Evolutionary conservation across 2,113 vertebrate genomes (phyloP).

Genomic region (Brienomyrus longianalis): DNA sequence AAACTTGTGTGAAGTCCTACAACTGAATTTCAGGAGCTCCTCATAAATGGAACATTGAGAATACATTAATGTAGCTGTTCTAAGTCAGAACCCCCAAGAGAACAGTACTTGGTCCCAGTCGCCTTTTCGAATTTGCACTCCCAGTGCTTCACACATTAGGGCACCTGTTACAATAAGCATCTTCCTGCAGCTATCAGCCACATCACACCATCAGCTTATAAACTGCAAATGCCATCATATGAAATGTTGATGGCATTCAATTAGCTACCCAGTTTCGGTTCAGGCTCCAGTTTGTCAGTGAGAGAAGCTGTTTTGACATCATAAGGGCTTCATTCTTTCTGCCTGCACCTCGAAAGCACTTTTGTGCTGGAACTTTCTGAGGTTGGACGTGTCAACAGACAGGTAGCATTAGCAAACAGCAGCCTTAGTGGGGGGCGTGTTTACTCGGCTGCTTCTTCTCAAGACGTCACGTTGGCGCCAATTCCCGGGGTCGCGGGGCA

Average conservation of each 20-base stretch:
- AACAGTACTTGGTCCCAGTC: slow-evolving; percentile 12
- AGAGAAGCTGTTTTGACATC: neutral
- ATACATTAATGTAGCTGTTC: slow-evolving; percentile 34
- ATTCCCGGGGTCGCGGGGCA: slow-evolving; percentile 10
- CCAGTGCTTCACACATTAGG: slow-evolving; percentile 23
- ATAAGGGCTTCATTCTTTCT: neutral
- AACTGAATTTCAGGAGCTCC: slow-evolving; percentile 68
- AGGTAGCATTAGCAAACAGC: slow-evolving; percentile 30
- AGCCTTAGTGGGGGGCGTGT: slow-evolving; percentile 27
- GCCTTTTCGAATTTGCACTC: slow-evolving; percentile 23
- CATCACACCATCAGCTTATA: neutral
- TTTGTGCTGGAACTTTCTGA: neutral
- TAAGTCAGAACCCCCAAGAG: slow-evolving; percentile 28
- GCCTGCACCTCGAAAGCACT: neutral
- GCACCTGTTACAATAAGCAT: neutral
- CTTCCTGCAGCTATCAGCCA: neutral
- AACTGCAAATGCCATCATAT: neutral
- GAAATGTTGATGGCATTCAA: neutral
- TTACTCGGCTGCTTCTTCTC: slow-evolving; percentile 30
- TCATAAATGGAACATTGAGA: slow-evolving; percentile 51
- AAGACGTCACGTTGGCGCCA: slow-evolving; percentile 34
- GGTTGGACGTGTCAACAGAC: slow-evolving; percentile 13
- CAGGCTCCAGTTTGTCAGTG: neutral
- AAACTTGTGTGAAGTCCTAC: slow-evolving; percentile 67
- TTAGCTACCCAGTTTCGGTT: neutral